Conservation (phyloP, 2,113 vertebrate species). For the Machaerirhynchus nigripectus region DNA sequence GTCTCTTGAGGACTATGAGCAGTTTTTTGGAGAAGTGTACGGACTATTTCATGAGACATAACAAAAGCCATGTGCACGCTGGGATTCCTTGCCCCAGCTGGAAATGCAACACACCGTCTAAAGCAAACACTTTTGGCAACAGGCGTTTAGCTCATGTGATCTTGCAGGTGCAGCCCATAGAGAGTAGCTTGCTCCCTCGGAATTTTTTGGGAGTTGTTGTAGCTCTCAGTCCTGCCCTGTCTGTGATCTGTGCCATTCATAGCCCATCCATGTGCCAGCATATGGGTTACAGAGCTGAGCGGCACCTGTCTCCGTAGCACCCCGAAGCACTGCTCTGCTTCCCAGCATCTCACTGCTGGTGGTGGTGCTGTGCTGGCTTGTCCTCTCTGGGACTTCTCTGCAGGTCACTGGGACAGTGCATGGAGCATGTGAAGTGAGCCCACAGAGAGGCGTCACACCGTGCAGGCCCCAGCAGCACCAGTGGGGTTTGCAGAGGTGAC, state of each 20-base stretch:
- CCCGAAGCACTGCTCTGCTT: neutral
- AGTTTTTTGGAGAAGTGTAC: neutral
- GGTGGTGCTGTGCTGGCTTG: neutral
- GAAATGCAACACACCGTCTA: neutral
- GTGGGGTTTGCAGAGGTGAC: neutral
- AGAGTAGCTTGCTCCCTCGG: neutral
- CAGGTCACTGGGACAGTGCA: neutral
- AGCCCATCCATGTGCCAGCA: accelerated
- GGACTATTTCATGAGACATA: neutral
- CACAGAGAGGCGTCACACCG: accelerated
- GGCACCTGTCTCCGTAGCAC: neutral
- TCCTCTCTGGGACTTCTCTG: neutral
- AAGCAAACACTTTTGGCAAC: neutral
- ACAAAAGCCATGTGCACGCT: neutral
- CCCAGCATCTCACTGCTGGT: neutral
- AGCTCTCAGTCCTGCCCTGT: neutral
- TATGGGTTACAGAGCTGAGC: neutral
- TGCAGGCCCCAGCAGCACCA: neutral
- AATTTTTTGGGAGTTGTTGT: neutral
- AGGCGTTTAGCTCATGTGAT: accelerated
- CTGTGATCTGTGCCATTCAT: neutral
- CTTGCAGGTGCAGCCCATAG: neutral
- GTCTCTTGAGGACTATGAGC: neutral
- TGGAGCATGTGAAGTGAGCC: neutral
- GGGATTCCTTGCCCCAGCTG: neutral